phyloP scores from a whole-genome alignment of 1,140 invertebrate genomes.

The Sarcophaga peregrina region DNA sequence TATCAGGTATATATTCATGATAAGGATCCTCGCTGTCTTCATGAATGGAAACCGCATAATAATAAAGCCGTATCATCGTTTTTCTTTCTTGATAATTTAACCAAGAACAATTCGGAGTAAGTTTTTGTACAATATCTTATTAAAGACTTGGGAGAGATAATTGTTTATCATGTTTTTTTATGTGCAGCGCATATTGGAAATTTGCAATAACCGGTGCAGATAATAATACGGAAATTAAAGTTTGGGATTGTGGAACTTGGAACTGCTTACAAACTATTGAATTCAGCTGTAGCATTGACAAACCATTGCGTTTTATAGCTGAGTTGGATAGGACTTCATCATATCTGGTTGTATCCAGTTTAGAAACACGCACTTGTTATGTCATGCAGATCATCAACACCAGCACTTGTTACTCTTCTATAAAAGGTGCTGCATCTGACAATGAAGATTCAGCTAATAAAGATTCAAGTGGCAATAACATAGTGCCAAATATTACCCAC shows the following conservation, averaged over 20 bases:
- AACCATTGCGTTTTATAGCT: constrained; percentile 73
- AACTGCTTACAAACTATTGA: constrained; percentile 87
- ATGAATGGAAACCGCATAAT: constrained; percentile 91
- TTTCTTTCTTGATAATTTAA: constrained; percentile 93
- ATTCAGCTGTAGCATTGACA: constrained; percentile 70
- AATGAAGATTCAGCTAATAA: constrained; percentile 34
- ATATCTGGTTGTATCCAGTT: constrained; percentile 87
- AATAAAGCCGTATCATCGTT: constrained; percentile 85
- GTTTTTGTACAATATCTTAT: constrained; percentile 55
- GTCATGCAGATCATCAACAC: constrained; percentile 79
- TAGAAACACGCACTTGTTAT: constrained; percentile 81
- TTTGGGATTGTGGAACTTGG: constrained; percentile 96
- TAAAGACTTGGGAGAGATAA: not conserved
- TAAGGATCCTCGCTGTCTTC: constrained; percentile 80
- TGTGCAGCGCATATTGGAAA: constrained; percentile 76
- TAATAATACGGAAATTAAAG: constrained; percentile 89
- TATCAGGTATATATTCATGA: constrained; percentile 80
- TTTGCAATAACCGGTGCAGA: constrained; percentile 91
- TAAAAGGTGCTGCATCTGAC: not conserved
- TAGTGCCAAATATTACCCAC: not conserved
- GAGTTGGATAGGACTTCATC: constrained; percentile 83
- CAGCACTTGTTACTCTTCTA: constrained; percentile 47
- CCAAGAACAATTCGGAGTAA: constrained; percentile 84
- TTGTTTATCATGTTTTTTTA: not conserved
- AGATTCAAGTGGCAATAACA: constrained; percentile 42